Conservation (phyloP, 2,888 invertebrate genomes). For the Lagria hirta region DNA sequence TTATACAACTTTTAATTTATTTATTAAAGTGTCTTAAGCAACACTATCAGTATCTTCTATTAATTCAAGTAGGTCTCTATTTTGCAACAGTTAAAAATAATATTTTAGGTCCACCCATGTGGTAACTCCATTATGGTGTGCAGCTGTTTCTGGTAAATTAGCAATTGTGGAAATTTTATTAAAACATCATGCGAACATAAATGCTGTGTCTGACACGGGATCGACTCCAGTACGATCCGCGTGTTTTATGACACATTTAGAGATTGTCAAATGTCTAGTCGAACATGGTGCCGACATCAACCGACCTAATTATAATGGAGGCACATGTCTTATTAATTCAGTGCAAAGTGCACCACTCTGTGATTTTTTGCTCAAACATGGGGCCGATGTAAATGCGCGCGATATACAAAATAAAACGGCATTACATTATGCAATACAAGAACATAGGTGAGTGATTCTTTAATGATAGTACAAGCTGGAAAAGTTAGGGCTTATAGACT, state of each 20-base stretch:
- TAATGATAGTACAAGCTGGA: too few species aligned
- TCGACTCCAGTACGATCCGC: constrained; percentile 89
- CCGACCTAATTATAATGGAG: constrained; percentile 85
- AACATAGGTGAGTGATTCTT: constrained; percentile 65
- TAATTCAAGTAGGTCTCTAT: too few species aligned
- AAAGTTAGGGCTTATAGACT: too few species aligned
- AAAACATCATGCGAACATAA: constrained; percentile 79
- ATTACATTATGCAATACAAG: constrained; percentile 89
- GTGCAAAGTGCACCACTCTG: constrained; percentile 85
- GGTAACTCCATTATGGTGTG: constrained; percentile 91
- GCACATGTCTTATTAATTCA: constrained; percentile 90
- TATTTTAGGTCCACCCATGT: constrained; percentile 65
- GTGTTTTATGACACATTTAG: constrained; percentile 88
- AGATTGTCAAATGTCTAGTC: constrained; percentile 75
- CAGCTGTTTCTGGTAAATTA: constrained; percentile 82
- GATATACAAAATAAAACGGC: constrained; percentile 91
- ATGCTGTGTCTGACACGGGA: constrained; percentile 84
- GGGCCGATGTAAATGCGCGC: constrained; percentile 81
- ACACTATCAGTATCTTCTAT: too few species aligned
- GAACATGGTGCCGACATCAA: constrained; percentile 81
- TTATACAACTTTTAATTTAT: too few species aligned
- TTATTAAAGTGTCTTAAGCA: too few species aligned
- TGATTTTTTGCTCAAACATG: constrained; percentile 74
- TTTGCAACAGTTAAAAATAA: too few species aligned
- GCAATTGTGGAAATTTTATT: constrained; percentile 76